Evolutionary conservation across 64 coral and sea anemone species (phyloP), one percentile per base, ranked within the genome.

Genomic region (Astreopora myriophthalma): DNA sequence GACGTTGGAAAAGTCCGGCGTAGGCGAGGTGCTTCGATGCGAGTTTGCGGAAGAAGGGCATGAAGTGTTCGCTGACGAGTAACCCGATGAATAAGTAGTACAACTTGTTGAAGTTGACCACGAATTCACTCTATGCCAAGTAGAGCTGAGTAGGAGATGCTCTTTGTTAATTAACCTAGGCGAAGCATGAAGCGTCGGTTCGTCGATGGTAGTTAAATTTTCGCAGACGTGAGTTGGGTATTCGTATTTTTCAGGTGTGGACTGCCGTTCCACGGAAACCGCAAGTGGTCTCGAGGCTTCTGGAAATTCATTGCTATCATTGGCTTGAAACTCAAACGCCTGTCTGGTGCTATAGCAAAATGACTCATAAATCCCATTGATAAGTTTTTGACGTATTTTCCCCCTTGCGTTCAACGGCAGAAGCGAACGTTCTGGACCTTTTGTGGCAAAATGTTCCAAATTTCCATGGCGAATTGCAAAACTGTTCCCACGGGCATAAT

Each of bases 41-140:
- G 94, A 96, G 33, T 90, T 95, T 5, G 97, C 97, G 4, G 97
- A 99, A 14, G 97, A 99, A 0, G 97, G 91, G 65, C 97, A 99
- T 2, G 94, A 96, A 9, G 91, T 90, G 36, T 95, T 95, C 3
- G 92, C 90, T 0, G 97, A 99, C 2, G 94, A 99, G 63, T 99
- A 99, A 0, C 97, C 97, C 1, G 97, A 99, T 1, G 90, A 92
- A 65, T 60, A 74, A 17, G 90, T 67, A 29, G 90, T 67, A 29
- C 86, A 99, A 1, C 87, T 90, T 3, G 78, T 73, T 9, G 95
- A 91, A 6, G 96, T 94, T 55, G 96, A 92, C 92, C 96, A 94
- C 6, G 92, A 94, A 25, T 79, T 88, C 23, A 92, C 87, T 66
- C 92, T 74, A 16, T 66, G 69, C 55, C 86, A 88, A 8, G 61